Evolutionary conservation across 2,797 vertebrate genomes (phyloP), one percentile per base, ranked within the genome.

Genomic region (Periophthalmus magnuspinnatus): DNA sequence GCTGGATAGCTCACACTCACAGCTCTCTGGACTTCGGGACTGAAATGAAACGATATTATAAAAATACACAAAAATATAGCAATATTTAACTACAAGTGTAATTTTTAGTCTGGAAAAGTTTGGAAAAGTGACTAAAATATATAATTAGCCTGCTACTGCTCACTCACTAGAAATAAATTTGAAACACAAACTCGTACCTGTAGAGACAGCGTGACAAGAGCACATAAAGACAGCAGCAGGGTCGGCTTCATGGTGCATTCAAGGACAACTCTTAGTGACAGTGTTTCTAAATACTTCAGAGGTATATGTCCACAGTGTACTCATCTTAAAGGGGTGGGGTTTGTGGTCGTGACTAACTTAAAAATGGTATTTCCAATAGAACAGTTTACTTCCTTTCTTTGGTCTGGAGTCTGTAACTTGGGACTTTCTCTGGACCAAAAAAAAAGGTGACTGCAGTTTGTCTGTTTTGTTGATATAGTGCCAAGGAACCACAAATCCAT

Each of bases 1-100:
- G 61, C 68, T 84, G 2, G 36, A 69, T 22, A 93, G 58, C 47
- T 92, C 84, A 86, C 93, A 94, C 28, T 45, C 5, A 77, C 93
- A 94, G 0, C 5, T 48, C 0, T 81, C 76, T 7, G 13, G 0
- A 5, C 50, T 52, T 21, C 41, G 1, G 48, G 24, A 21, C 84
- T 89, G 36, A 70, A 74, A 24, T 2, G 59, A 69, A 5, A 45
- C 9, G 63, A 48, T 16, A 48, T 14, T 48, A 14, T 10, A 54
- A 55, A 55, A 21, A 10, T 33, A 5, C 13, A 45, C 28, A 58
- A 33, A 33, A 34, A 28, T 58, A 16, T 41, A 45, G 11, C 11
- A 45, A 45, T 45, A 11, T 41, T 41, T 41, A 41, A 41, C 14
- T 41, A 13, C 38, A 41, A 41, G 10, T 41, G 38, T 14, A 41